Base-by-base conservation (phyloP, 2,797 vertebrate genomes). In the Alcedo atthis region DNA sequence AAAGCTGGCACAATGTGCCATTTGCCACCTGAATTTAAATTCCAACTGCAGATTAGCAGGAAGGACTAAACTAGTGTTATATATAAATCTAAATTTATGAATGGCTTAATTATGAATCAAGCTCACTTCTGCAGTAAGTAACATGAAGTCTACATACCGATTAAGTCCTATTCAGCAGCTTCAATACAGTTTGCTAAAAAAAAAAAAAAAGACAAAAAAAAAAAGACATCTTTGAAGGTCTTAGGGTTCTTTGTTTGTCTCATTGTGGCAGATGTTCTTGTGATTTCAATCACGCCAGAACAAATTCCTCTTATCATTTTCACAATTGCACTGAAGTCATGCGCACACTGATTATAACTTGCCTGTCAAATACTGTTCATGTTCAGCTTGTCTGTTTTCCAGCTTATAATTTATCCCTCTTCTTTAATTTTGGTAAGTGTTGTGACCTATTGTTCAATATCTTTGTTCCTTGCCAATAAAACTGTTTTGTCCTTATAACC, bases 1-100 rank as follows among this genome's bases (percentile, higher is more conserved):
- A 75, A 87, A 85, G 45, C 18, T 75, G 51, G n/a, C 8, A 71
- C 62, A 67, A 40, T 42, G 28, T 33, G 18, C 32, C 6, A 32
- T 59, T 91, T 90, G 43, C 48, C 79, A 92, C 87, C 63, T 93
- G 84, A 92, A 94, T 93, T 86, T 53, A 59, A 76, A 93, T 77
- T 63, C 30, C 19, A 53, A 8, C 75, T 58, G 53, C 22, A 40
- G 22, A 76, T 87, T 73, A 87, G 28, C 43, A 93, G 74, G 49
- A 81, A 79, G 84, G 62, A 90, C 78, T 94, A 84, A 93, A 84
- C 33, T 69, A 84, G 70, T 81, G 63, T 87, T 43, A 59, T 40
- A 83, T 76, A 73, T 66, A 85, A 77, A 67, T 63, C 43, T 74
- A 80, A 87, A 77, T 80, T 73, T 84, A 59, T 77, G 89, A 92